phyloP scores from a whole-genome alignment of 2,797 vertebrate species.

The Neosilurus mollespiculum region DNA sequence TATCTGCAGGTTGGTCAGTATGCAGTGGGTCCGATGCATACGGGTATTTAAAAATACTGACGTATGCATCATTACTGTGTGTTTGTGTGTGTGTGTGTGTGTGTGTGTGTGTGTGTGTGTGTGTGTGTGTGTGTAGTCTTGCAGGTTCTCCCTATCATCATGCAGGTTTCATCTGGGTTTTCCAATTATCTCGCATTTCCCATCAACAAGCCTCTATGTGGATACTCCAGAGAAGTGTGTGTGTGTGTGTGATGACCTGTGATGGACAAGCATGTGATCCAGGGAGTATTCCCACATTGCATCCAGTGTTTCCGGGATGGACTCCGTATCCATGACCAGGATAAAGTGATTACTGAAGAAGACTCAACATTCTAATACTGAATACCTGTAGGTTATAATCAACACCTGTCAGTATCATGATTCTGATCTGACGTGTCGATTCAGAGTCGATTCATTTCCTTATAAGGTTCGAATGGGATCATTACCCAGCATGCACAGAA shows the following conservation, averaged over 20 bases:
- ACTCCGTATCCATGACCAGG: not conserved
- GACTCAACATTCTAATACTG: not conserved
- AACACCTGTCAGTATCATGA: not conserved
- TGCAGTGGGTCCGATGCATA: too few relatives aligned
- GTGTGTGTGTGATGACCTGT: not conserved
- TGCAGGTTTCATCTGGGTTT: too few relatives aligned
- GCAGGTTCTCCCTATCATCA: too few relatives aligned
- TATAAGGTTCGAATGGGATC: not conserved
- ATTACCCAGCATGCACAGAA: not conserved
- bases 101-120: too few relatives aligned
- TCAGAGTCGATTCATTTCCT: not conserved
- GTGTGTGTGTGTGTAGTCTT: too few relatives aligned
- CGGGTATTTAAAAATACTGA: too few relatives aligned
- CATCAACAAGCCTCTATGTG: not conserved
- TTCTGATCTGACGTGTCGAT: not conserved
- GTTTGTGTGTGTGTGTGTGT: too few relatives aligned
- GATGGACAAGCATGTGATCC: not conserved
- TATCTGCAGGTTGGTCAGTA: too few relatives aligned
- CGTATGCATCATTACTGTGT: too few relatives aligned
- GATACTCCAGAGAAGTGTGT: not conserved
- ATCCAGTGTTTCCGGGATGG: not conserved
- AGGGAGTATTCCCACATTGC: not conserved
- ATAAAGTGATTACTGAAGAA: not conserved
- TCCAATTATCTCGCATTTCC: not conserved
- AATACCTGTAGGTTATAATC: not conserved